Evolutionary conservation across 2,113 vertebrate genomes (phyloP).

Genomic region (Antechinus flavipes): DNA sequence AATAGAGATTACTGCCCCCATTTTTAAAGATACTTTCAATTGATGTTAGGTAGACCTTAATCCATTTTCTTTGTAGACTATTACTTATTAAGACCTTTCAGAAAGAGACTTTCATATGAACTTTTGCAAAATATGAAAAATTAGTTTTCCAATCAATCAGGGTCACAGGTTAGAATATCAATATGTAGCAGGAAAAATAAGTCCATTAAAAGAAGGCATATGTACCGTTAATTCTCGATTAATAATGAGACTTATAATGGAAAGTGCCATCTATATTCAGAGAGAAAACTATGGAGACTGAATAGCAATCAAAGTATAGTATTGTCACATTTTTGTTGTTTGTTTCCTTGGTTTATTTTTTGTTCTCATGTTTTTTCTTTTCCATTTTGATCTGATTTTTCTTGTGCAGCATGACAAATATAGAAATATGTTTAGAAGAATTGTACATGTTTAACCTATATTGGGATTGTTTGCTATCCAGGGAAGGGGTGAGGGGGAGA

Average conservation of each 20-base stretch:
- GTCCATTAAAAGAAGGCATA: not conserved
- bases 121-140: not conserved
- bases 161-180: not conserved
- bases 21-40: conserved; percentile 1
- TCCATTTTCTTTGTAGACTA: not conserved
- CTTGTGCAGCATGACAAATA: too few species aligned
- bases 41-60: conserved; percentile 32
- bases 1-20: rapidly evolving
- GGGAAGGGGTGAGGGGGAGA: too few species aligned
- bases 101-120: not conserved
- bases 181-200: not conserved
- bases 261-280: too few species aligned
- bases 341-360: too few species aligned
- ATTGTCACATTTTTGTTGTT: too few species aligned
- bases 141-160: not conserved
- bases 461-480: too few species aligned
- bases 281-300: too few species aligned
- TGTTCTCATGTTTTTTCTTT: too few species aligned
- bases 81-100: not conserved
- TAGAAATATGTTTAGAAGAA: too few species aligned
- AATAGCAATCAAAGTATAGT: too few species aligned
- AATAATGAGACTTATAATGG: not conserved
- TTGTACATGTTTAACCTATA: too few species aligned
- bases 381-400: too few species aligned
- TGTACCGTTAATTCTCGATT: not conserved